phyloP scores from a whole-genome alignment of 2,113 vertebrate genomes.

The Bothrops jararaca region DNA sequence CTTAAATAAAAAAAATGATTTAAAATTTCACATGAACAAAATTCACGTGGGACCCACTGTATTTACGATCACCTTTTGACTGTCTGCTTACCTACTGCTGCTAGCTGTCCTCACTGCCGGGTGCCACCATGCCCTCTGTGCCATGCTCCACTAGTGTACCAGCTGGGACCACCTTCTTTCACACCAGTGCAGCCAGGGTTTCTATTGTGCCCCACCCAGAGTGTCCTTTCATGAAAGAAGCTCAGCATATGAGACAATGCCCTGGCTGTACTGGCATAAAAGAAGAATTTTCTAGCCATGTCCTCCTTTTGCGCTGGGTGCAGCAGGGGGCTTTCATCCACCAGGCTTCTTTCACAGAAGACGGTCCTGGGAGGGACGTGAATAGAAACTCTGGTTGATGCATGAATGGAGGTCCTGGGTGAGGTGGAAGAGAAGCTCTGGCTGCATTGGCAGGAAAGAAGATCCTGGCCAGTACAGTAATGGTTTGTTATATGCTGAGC shows the following conservation, averaged over 20 bases:
- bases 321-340: not conserved
- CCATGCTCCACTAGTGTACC: not conserved
- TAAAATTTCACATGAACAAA: not conserved
- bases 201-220: not conserved
- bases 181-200: not conserved
- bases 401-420: not conserved
- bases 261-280: not conserved
- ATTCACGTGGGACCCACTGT: not conserved
- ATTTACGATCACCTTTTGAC: not conserved
- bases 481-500: not conserved
- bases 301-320: not conserved
- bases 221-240: not conserved
- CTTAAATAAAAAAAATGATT: not conserved
- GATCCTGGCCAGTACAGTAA: not conserved
- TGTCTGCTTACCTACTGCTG: not conserved
- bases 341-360: not conserved
- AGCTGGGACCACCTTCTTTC: not conserved
- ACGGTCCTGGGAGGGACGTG: not conserved
- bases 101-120: not conserved
- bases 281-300: not conserved
- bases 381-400: not conserved
- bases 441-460: not conserved
- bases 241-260: not conserved
- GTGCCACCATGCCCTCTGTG: not conserved
- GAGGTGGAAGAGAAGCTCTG: not conserved